Evolutionary conservation across 2,797 vertebrate genomes (phyloP), one percentile per base, ranked within the genome.

Genomic region (Heliangelus exortis): DNA sequence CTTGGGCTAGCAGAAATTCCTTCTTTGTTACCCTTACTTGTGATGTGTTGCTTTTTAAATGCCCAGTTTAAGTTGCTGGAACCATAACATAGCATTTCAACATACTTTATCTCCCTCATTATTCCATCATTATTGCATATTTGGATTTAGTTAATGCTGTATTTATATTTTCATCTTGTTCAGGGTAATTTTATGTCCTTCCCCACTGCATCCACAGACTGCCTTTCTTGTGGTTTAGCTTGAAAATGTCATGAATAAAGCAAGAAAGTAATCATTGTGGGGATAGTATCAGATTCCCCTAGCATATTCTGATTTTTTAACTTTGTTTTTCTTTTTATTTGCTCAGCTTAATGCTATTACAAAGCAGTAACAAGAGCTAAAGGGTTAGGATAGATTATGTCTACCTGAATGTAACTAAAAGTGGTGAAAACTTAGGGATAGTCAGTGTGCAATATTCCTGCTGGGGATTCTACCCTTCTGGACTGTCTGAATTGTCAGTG

Each of bases 111-210:
- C 3, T 10, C 58, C 66, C 29, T 10, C 8, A 10, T 61, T 86
- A 28, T 23, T 90, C 19, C 0, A 0, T 62, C 59, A n/a, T n/a
- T n/a, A n/a, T n/a, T n/a, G n/a, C n/a, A n/a, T 79, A 0, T 21
- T 84, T 58, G 36, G 7, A 28, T 73, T 93, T 82, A 67, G 25
- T 66, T 69, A 69, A 65, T 0, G 1, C n/a, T 73, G 5, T 55
- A 34, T 55, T 90, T 78, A 31, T 58, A 51, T 88, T 93, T 95
- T 66, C 29, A 9, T 57, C 47, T 50, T 41, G 12, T 57, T 84
- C 25, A 25, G 59, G 23, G 29, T 63, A 79, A 59, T 33, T 81
- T 84, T 53, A 28, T 47, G 55, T 69, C 48, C 33, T 63, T 79
- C 10, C 33, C 9, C 20, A 55, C 22, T 63, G 33, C 31, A 87